A percentile compares a stretch with the other conserved stretches of the same genome.
Conservation (phyloP, 1,140 invertebrate species). For the Aleiodes sp. region DNA sequence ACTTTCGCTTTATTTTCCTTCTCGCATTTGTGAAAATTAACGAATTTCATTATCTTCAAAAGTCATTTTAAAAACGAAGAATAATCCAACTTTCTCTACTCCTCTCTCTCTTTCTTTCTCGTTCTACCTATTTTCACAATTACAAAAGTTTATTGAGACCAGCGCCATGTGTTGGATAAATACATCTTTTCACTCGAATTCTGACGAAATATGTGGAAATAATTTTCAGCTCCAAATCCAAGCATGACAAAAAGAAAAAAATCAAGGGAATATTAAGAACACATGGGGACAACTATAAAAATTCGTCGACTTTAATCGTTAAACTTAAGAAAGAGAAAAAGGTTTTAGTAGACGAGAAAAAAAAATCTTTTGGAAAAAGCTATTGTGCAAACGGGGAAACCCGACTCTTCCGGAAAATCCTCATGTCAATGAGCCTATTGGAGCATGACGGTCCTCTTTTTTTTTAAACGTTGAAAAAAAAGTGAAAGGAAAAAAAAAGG, state of each 20-base stretch:
- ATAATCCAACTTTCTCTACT: not conserved
- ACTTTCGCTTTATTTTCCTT: not conserved
- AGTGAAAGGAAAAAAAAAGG: constrained; percentile 4
- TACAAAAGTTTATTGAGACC: too few species aligned
- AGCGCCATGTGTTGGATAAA: too few species aligned
- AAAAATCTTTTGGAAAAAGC: not conserved
- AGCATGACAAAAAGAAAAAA: too few species aligned
- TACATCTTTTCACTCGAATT: too few species aligned
- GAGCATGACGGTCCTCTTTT: constrained; percentile 5
- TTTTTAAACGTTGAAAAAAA: not conserved
- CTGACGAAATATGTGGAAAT: too few species aligned
- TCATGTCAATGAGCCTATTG: constrained; percentile 9
- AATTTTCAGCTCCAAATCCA: too few species aligned
- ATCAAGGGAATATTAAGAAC: not conserved
- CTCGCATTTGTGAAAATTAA: constrained; percentile 9
- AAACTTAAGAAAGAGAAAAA: not conserved
- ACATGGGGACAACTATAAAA: not conserved
- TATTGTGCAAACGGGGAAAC: not conserved
- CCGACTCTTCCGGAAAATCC: constrained; percentile 15
- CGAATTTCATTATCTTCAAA: constrained; percentile 15
- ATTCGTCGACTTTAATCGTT: constrained; percentile 2
- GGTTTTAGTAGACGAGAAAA: not conserved
- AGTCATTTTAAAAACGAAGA: not conserved
- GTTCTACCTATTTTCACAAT: too few species aligned
- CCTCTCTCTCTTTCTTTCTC: not conserved